Percentiles rank a stretch among this genome's conserved stretches.
phyloP scores from a whole-genome alignment of 2,797 vertebrate genomes.

The Gastrophryne carolinensis region DNA sequence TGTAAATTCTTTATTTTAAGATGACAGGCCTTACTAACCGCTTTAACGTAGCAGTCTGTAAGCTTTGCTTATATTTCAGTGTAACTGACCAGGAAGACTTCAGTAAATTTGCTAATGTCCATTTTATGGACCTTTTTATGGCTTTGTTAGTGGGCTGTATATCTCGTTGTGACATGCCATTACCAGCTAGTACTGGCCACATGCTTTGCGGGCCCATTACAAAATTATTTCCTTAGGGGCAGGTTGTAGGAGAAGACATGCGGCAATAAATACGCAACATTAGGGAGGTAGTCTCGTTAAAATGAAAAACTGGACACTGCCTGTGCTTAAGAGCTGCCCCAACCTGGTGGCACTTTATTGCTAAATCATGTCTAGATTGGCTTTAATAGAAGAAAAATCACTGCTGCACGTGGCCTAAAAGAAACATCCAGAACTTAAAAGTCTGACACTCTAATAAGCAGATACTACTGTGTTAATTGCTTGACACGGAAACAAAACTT shows the following conservation, averaged over 20 bases:
- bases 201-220: constrained; percentile 44
- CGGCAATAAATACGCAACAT: constrained; percentile 48
- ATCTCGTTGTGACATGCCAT: constrained; percentile 46
- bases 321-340: constrained; percentile 40
- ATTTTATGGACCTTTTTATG: constrained; percentile 54
- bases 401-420: constrained; percentile 22
- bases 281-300: constrained; percentile 47
- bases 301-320: constrained; percentile 50
- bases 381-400: constrained; percentile 46
- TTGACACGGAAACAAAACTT: constrained; percentile 10
- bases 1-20: constrained; percentile 49
- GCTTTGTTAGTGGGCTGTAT: constrained; percentile 53
- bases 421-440: constrained; percentile 9
- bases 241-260: constrained; percentile 45
- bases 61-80: constrained; percentile 50
- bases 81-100: constrained; percentile 51
- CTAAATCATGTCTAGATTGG: constrained; percentile 46
- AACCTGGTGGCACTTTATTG: constrained; percentile 42
- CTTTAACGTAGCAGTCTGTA: constrained; percentile 48
- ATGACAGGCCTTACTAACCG: constrained; percentile 41
- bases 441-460: constrained; percentile 8
- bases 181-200: constrained; percentile 43
- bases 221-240: constrained; percentile 46
- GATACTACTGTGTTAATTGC: not conserved
- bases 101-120: constrained; percentile 52